Percentiles rank a stretch among this genome's conserved stretches.
These are phyloP conservation scores for Ichneumoninae sp. DNA, from an alignment of 2,888 invertebrate genomes.

Conservation along the genomic window DNA sequence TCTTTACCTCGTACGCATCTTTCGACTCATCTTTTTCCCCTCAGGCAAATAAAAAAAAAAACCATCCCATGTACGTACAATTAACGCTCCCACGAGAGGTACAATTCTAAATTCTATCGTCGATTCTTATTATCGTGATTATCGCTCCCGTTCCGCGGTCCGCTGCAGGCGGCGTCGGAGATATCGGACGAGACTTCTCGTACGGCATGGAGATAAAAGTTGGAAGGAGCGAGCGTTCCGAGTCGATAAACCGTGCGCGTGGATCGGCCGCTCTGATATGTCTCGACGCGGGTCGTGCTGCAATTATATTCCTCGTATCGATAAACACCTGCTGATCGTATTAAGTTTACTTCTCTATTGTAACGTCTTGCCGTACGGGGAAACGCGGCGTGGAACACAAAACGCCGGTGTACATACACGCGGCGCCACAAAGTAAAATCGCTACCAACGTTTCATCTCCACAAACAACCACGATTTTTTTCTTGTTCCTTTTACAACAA, in stretches of 20 bases:
- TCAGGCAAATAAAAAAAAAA: background rate
- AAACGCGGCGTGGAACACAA: background rate
- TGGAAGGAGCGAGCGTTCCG: background rate
- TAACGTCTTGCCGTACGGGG: background rate
- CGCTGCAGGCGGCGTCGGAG: constrained; percentile 43
- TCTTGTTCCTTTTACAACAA: too few relatives aligned
- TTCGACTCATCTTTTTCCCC: background rate
- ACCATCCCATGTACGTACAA: background rate
- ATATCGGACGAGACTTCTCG: constrained; percentile 28
- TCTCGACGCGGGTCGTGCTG: background rate
- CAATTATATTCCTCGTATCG: constrained; percentile 1
- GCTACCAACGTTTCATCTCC: background rate
- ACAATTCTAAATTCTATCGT: constrained; percentile 23
- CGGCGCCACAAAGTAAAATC: background rate
- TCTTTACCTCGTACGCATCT: background rate
- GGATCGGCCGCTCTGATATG: constrained; percentile 10
- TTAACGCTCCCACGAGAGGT: background rate
- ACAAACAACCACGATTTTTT: background rate
- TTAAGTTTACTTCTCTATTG: background rate
- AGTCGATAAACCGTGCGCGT: constrained; percentile 4
- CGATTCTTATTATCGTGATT: constrained; percentile 42
- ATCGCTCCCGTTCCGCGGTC: constrained; percentile 29
- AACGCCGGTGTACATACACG: background rate
- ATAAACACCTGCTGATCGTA: background rate
- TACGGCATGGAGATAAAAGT: constrained; percentile 22